These are phyloP conservation scores for Myopa testacea DNA, from an alignment of 2,888 invertebrate genomes.

Conservation along the genomic window DNA sequence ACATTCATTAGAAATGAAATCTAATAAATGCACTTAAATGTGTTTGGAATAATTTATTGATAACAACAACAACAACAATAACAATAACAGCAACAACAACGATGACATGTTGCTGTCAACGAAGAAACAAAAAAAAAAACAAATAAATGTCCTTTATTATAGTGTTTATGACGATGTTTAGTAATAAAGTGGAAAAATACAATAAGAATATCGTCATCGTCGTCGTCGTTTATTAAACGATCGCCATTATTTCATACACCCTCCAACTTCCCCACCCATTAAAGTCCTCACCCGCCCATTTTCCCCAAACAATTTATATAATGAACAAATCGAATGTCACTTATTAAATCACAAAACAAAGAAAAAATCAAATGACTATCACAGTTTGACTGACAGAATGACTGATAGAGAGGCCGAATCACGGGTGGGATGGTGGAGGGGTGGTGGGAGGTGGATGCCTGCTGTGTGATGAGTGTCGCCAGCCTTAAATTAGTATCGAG, in stretches of 20 bases:
- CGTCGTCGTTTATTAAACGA: neutral
- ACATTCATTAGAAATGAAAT: neutral
- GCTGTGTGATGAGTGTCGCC: too few relatives aligned
- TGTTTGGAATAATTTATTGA: neutral
- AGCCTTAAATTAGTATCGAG: neutral
- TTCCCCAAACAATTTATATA: neutral
- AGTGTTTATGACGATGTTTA: neutral
- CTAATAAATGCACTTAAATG: neutral
- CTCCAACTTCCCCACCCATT: neutral
- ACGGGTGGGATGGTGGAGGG: neutral
- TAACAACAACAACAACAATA: neutral
- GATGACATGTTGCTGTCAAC: too few relatives aligned
- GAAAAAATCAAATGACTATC: neutral
- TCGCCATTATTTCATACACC: neutral
- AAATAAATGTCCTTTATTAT: neutral
- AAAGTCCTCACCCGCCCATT: neutral
- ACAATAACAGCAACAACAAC: neutral
- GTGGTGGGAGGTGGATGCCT: neutral
- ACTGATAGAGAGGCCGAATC: neutral
- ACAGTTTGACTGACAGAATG: neutral
- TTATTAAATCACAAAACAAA: slow-evolving; percentile 10
- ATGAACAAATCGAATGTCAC: slow-evolving; percentile 22
- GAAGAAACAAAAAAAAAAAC: too few relatives aligned
- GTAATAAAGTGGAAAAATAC: slow-evolving; percentile 18
- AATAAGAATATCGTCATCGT: neutral